Conservation (phyloP, 2,888 invertebrate species). For the Blera fallax region DNA sequence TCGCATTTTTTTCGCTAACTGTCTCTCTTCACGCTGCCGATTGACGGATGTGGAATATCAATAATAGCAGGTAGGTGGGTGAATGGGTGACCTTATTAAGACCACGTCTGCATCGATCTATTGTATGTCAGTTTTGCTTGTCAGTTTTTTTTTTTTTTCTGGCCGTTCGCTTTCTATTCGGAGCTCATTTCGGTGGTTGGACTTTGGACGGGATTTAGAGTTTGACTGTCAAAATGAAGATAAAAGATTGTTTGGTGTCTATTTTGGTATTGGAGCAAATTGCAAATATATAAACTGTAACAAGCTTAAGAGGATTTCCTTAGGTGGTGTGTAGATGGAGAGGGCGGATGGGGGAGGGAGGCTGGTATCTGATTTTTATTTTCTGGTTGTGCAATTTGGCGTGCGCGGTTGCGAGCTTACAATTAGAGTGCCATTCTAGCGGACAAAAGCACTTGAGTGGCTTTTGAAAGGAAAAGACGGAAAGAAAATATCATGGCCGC, state of each 20-base stretch:
- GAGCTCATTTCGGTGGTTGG: background rate
- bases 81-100: constrained; percentile 44
- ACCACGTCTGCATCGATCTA: constrained; percentile 20
- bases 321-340: background rate
- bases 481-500: background rate
- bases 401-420: constrained; percentile 53
- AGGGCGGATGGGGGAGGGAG: background rate
- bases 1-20: background rate
- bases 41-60: constrained; percentile 22
- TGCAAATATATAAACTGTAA: constrained; percentile 50
- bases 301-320: constrained; percentile 45
- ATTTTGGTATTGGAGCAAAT: constrained; percentile 7
- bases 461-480: background rate
- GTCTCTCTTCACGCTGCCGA: background rate
- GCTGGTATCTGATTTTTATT: background rate
- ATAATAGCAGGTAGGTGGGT: constrained; percentile 14
- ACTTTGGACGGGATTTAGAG: constrained; percentile 25
- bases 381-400: constrained; percentile 40
- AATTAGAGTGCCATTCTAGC: constrained; percentile 39
- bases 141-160: background rate
- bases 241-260: background rate
- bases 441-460: constrained; percentile 26
- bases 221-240: constrained; percentile 6
- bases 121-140: background rate
- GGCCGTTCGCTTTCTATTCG: constrained; percentile 31